Base-by-base conservation (phyloP, 2,888 invertebrate species). In the Andrena bucephala region DNA sequence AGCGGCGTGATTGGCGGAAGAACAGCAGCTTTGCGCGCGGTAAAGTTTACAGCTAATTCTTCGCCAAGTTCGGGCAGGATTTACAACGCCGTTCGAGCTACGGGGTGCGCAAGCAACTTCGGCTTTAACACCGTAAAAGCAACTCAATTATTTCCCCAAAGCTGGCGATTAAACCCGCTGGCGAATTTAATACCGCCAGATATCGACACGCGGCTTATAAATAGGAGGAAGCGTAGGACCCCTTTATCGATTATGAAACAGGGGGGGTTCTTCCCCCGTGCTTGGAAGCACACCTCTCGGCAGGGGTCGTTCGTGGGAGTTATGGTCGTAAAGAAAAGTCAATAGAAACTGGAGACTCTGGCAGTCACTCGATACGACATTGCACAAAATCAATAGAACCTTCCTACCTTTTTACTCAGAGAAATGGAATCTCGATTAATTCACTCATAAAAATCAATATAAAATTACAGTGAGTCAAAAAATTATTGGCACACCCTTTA, bases 191-290 rank as follows among this genome's bases (percentile, higher is more conserved):
- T 78, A 54, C 29, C 69, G 20, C 10, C 27, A 24, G 68, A 79
- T 84, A 84, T 84, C 80, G 84, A 81, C 67, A 66, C 50, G 74
- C 36, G 67, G 65, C 75, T 77, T 84, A 81, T 84, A 85, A 84
- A 85, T 81, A 85, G 72, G 31, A 59, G 65, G 69, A 66, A 69
- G 50, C 77, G 72, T 67, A 13, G 71, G 50, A 50, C 27, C 60
- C 74, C 67, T 66, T 36, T 81, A 84, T 85, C 84, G 85, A 85
- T 85, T 81, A 84, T 77, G 80, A 81, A 83, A 81, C 54, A 31
- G 70, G 27, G 60, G 74, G 77, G 84, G 42, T 13, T 16, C 80
- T 85, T 75, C 77, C 16, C 59, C 24, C 73, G 63, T 6, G 54
- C 20, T 24, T 27, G 48, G 52, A 68, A 73, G 10, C 57, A 79